These are phyloP conservation scores for Micoletzkya japonica DNA, from an alignment of 2,888 invertebrate genomes.

Conservation along the genomic window DNA sequence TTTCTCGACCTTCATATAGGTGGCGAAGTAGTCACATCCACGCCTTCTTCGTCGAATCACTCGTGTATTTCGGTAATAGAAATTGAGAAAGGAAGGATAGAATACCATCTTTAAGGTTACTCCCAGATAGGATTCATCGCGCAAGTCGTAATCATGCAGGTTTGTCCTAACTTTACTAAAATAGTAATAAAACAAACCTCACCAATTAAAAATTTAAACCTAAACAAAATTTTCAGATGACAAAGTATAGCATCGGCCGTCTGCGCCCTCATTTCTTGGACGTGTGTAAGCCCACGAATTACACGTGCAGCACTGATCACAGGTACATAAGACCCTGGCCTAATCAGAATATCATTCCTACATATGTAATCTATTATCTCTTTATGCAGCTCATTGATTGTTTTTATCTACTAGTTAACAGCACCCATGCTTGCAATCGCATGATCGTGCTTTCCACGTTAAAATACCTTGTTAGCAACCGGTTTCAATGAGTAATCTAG, in stretches of 20 bases:
- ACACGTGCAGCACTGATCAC: constrained; percentile 34
- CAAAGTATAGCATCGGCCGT: constrained; percentile 87
- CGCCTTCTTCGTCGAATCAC: constrained; percentile 37
- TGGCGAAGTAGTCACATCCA: constrained; percentile 44
- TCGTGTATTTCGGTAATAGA: constrained; percentile 44
- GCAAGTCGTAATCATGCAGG: constrained; percentile 35
- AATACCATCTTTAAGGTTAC: constrained; percentile 38
- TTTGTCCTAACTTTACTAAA: not conserved
- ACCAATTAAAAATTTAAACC: not conserved
- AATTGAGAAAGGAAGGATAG: too few species aligned
- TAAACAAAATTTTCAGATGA: constrained; percentile 74
- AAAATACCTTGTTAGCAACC: not conserved
- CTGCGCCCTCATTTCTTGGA: constrained; percentile 88
- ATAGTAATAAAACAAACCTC: not conserved
- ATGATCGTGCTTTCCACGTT: too few species aligned
- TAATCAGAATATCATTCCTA: too few species aligned
- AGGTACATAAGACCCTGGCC: too few species aligned
- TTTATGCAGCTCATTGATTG: too few species aligned
- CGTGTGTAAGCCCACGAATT: constrained; percentile 77
- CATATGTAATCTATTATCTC: too few species aligned
- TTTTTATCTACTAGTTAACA: too few species aligned
- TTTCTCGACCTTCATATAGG: constrained; percentile 37
- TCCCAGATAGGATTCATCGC: constrained; percentile 48
- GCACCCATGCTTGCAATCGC: too few species aligned
- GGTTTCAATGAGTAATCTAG: not conserved